phyloP scores from a whole-genome alignment of 2,888 invertebrate species.

The Trissolcus brochymenae region DNA sequence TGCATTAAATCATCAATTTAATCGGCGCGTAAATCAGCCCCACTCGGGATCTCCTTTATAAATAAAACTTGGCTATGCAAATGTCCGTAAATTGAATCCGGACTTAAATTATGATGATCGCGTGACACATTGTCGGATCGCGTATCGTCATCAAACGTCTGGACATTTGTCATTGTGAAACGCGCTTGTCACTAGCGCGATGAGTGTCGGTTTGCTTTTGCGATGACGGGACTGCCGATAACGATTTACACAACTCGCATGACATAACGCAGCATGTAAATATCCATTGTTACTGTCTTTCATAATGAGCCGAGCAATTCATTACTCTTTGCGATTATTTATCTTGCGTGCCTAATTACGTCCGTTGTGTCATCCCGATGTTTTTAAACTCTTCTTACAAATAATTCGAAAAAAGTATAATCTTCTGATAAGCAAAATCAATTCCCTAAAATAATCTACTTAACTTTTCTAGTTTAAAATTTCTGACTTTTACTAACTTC shows the following conservation, averaged over 20 bases:
- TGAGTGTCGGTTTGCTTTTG: constrained; percentile 11
- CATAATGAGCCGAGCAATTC: constrained; percentile 42
- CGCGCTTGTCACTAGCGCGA: constrained; percentile 15
- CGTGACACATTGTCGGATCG: constrained; percentile 16
- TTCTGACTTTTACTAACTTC: too few species aligned
- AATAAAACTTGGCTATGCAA: constrained; percentile 16
- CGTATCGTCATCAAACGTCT: constrained; percentile 19
- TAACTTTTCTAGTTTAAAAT: too few species aligned
- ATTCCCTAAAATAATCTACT: too few species aligned
- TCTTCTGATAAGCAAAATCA: too few species aligned
- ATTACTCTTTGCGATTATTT: constrained; percentile 42
- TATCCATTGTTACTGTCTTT: constrained; percentile 43
- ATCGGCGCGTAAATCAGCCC: constrained; percentile 16
- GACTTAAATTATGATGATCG: constrained; percentile 15
- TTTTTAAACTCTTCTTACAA: constrained; percentile 1
- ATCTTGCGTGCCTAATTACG: constrained; percentile 49
- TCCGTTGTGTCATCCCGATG: constrained; percentile 27
- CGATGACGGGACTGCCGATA: constrained; percentile 37
- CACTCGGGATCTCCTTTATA: constrained; percentile 1
- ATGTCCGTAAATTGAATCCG: constrained; percentile 13
- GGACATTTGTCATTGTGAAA: constrained; percentile 19
- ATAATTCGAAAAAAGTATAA: too few species aligned
- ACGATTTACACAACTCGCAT: constrained; percentile 43
- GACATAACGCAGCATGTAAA: constrained; percentile 47
- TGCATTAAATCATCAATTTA: background rate